Conservation (phyloP, 2,888 invertebrate genomes). For the Prosopocoilus inquinatus region DNA sequence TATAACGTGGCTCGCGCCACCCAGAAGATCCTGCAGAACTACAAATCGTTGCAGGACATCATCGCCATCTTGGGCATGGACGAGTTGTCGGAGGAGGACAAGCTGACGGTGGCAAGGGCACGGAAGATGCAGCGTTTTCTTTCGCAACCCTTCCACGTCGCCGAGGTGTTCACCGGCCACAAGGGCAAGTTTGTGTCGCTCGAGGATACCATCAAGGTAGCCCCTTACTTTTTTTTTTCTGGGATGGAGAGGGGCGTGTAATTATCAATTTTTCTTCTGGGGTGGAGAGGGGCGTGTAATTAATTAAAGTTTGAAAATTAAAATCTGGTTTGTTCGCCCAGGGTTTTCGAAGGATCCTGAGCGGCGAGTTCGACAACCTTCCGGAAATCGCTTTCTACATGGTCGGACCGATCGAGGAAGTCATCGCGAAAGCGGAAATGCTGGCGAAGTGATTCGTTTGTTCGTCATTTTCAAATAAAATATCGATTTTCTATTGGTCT, state of each 20-base stretch:
- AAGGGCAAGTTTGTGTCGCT: slow-evolving; percentile 93
- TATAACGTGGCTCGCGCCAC: slow-evolving; percentile 87
- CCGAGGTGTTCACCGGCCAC: slow-evolving; percentile 98
- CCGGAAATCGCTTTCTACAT: slow-evolving; percentile 99
- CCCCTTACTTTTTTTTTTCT: neutral
- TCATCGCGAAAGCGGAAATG: slow-evolving; percentile 76
- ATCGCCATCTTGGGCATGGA: slow-evolving; percentile 99
- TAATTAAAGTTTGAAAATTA: too few relatives aligned
- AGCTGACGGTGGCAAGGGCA: slow-evolving; percentile 92
- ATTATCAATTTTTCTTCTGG: too few relatives aligned
- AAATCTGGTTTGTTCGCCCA: slow-evolving; percentile 34
- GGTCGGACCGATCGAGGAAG: slow-evolving; percentile 97
- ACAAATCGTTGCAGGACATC: slow-evolving; percentile 79
- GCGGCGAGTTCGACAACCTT: slow-evolving; percentile 92
- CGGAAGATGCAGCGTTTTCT: slow-evolving; percentile 98
- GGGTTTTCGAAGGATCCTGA: slow-evolving; percentile 80
- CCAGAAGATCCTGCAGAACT: slow-evolving; percentile 83
- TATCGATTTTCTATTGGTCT: too few relatives aligned
- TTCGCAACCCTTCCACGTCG: slow-evolving; percentile 95
- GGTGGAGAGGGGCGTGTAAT: too few relatives aligned
- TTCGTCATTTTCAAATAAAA: too few relatives aligned
- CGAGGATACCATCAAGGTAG: slow-evolving; percentile 82
- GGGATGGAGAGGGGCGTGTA: too few relatives aligned
- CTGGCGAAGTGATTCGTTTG: slow-evolving; percentile 54
- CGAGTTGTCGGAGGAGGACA: slow-evolving; percentile 98